Conservation (phyloP, 2,113 vertebrate species). For the Centrocercus urophasianus region DNA sequence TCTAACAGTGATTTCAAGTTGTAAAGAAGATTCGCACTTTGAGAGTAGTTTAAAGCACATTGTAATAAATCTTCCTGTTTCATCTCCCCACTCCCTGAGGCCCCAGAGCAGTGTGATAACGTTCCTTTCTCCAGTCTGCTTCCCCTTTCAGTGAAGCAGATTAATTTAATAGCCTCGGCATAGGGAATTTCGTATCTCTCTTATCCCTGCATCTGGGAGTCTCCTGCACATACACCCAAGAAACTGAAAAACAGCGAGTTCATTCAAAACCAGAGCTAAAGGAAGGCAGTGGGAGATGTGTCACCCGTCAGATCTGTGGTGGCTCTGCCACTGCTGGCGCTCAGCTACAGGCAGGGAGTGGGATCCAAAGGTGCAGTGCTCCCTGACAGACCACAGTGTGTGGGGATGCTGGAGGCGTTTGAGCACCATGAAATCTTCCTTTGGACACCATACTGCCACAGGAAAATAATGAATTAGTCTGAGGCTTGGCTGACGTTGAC, state of each 20-base stretch:
- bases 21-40: neutral
- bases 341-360: neutral
- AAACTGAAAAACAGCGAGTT: conserved; percentile 3
- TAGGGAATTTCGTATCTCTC: neutral
- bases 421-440: neutral
- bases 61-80: neutral
- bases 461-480: conserved; percentile 28
- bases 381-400: neutral
- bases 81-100: fast-evolving
- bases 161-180: conserved; percentile 21
- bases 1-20: neutral
- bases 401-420: neutral
- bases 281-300: neutral
- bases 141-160: conserved; percentile 24
- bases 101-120: neutral
- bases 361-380: neutral
- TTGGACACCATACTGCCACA: neutral
- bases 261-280: neutral
- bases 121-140: neutral
- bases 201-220: neutral
- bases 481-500: neutral
- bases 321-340: neutral
- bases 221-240: neutral
- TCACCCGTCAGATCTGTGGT: neutral
- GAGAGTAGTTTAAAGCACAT: neutral